phyloP scores from a whole-genome alignment of 2,113 vertebrate species.

The Triplophysa siluroides region DNA sequence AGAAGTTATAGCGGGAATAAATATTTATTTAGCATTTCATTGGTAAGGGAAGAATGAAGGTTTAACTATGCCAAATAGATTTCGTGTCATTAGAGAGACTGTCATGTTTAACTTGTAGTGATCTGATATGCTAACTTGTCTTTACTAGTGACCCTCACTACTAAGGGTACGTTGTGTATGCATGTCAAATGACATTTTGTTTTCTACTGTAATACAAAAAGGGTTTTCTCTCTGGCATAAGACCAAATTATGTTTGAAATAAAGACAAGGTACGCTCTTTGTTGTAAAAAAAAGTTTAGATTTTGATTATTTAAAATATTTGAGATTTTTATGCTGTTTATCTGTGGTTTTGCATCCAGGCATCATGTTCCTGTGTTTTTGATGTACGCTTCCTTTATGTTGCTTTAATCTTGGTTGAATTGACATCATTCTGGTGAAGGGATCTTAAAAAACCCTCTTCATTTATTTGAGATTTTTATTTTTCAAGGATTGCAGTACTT shows the following conservation, averaged over 20 bases:
- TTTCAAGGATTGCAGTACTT: not conserved
- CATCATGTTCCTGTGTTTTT: not conserved
- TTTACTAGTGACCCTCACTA: constrained; percentile 10
- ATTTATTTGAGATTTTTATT: constrained; percentile 4
- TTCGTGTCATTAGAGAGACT: not conserved
- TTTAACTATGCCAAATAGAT: constrained; percentile 20
- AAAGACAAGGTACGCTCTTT: not conserved
- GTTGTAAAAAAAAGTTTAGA: not conserved
- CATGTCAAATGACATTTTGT: not conserved
- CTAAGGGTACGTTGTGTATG: not conserved
- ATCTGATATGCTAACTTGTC: constrained; percentile 19
- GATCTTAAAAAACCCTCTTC: not conserved
- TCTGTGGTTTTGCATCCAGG: not conserved
- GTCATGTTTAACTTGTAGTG: not conserved
- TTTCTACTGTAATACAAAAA: constrained; percentile 16
- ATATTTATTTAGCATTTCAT: not conserved
- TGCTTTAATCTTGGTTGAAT: not conserved
- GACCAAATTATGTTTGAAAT: constrained; percentile 4
- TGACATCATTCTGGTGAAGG: not conserved
- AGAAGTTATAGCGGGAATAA: not conserved
- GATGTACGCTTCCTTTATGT: not conserved
- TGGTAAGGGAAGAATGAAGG: not conserved
- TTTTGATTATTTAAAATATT: not conserved
- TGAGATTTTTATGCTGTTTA: constrained; percentile 6
- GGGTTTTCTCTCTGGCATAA: not conserved